Base-by-base conservation (phyloP, 2,113 vertebrate species). In the Amazona vittata region DNA sequence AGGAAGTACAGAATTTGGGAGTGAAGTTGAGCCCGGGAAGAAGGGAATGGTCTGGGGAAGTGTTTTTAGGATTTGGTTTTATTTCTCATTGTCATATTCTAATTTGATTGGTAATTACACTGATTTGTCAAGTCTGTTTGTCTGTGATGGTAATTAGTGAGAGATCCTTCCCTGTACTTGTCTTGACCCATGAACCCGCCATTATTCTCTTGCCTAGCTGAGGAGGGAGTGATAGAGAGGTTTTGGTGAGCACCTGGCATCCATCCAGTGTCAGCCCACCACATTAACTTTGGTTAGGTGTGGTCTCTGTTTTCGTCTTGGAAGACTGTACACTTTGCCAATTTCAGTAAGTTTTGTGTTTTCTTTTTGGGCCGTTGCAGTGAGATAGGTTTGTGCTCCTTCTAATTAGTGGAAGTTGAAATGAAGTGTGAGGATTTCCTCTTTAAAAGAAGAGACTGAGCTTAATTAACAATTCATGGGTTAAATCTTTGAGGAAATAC, bases 301-400 rank as follows among this genome's bases (percentile, higher is more conserved):
- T 26, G 22, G 6, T 13, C 21, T 76, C 19, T 24, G 3, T 17
- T 53, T 71, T 26, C 22, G 12, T 22, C 19, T 44, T 47, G 11
- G 31, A 63, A 89, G 8, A 19, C 21, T 49, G 24, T 6, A 7
- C 1, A 0, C 11, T 49, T 76, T 2, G 4, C 8, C 17, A 39
- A 20, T 26, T 75, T 49, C 12, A 28, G 3, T 24, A 75, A 83
- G 33, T 43, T 81, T 26, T 63, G 29, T 11, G 20, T 41, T 70
- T 68, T 53, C 7, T 33, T 71, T 22, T 3, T 25, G 19, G 47
- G 33, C 17, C 1, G 0, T 12, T 57, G 33, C 8, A 64, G 29
- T 4, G 26, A 19, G 35, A 15, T 31, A 10, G 5, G 2, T 16
- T 4, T 28, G 15, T 73, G 25, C 24, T 26, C 1, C 12, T 77